A percentile compares a stretch with the other conserved stretches of the same genome.
phyloP scores from a whole-genome alignment of 2,113 vertebrate genomes.

The Anoplopoma fimbria region DNA sequence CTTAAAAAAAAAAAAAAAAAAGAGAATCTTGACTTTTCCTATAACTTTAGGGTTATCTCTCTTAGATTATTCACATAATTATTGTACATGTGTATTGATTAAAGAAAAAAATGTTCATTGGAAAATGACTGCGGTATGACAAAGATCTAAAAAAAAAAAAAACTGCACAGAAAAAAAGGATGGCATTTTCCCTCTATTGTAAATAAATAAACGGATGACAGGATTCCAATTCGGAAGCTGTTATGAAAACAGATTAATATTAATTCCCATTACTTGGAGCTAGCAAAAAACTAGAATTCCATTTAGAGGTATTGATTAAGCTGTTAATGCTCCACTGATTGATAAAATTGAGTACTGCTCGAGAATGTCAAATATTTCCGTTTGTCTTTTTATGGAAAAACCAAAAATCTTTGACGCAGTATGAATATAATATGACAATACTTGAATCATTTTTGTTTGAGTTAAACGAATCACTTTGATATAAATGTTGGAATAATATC shows the following conservation, averaged over 20 bases:
- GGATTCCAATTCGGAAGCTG: slow-evolving; percentile 28
- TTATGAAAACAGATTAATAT: slow-evolving; percentile 35
- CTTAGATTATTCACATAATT: not conserved
- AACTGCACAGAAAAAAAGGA: not conserved
- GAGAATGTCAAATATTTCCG: slow-evolving; percentile 30
- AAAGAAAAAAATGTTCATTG: not conserved
- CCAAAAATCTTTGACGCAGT: not conserved
- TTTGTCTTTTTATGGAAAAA: not conserved
- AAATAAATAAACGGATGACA: slow-evolving; percentile 17
- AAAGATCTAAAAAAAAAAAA: not conserved
- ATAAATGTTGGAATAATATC: not conserved
- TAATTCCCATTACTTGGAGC: slow-evolving; percentile 4
- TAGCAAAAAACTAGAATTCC: slow-evolving; percentile 33
- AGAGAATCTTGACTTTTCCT: not conserved
- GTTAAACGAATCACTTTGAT: not conserved
- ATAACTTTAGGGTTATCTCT: not conserved
- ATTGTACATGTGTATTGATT: slow-evolving; percentile 2
- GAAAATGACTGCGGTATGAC: not conserved
- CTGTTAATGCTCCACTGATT: slow-evolving; percentile 54
- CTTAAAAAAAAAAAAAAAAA: not conserved
- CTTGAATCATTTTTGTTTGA: not conserved
- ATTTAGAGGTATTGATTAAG: slow-evolving; percentile 54
- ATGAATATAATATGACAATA: not conserved
- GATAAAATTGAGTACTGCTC: slow-evolving; percentile 45
- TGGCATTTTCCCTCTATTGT: not conserved